Evolutionary conservation across 2,888 invertebrate genomes (phyloP).

Genomic region (Machimus rusticus): DNA sequence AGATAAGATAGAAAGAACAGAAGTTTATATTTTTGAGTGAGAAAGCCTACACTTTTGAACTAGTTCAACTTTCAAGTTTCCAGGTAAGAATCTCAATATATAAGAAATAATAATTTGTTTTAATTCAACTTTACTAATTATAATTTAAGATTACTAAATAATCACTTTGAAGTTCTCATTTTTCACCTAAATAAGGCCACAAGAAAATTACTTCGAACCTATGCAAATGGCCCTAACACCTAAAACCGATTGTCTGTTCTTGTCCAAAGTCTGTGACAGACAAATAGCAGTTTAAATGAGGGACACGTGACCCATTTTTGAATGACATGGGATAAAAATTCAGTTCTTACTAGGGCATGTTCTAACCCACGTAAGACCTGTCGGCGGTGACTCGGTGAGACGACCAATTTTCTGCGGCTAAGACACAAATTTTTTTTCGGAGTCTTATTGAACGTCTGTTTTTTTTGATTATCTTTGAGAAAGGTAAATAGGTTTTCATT

Average conservation of each 20-base stretch:
- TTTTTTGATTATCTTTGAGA: not conserved
- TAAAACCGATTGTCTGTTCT: not conserved
- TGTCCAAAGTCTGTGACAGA: not conserved
- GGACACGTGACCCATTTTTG: not conserved
- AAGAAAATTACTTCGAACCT: not conserved
- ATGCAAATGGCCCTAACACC: not conserved
- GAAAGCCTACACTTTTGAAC: no score
- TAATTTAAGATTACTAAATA: not conserved
- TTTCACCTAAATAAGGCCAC: not conserved
- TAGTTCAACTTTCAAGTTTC: no score
- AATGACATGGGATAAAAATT: not conserved
- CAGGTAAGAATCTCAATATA: no score
- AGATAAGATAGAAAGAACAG: no score
- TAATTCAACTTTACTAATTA: no score
- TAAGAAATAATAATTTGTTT: no score
- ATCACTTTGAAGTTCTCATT: not conserved
- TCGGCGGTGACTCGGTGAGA: not conserved
- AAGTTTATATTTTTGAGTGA: no score
- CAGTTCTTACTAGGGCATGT: not conserved
- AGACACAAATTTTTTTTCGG: not conserved
- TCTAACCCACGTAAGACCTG: not conserved
- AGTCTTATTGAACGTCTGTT: not conserved
- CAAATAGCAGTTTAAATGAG: not conserved
- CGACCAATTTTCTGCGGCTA: not conserved
- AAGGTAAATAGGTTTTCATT: not conserved